Base-by-base conservation (phyloP, 2,797 vertebrate genomes). In the Telmatherina bonti region DNA sequence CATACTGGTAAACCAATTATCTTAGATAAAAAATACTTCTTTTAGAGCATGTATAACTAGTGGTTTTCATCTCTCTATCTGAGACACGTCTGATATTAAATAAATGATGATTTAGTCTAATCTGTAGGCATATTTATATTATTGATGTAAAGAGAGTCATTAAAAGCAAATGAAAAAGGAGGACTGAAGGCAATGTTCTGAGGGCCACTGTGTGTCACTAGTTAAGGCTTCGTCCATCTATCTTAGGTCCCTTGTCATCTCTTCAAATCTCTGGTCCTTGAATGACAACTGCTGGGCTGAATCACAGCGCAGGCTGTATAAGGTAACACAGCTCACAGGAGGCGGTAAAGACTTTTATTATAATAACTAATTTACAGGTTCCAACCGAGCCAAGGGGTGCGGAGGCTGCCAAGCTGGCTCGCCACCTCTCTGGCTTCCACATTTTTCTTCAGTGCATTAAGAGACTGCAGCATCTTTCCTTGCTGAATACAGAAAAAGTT, bases 291-390 rank as follows among this genome's bases (percentile, higher is more conserved):
- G 30, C 67, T 65, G 64, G 56, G 70, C 84, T 89, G 85, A 86
- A 79, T 81, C 82, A 81, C 47, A 63, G 72, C 74, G 71, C 70
- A 68, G 76, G 33, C 59, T 83, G 82, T 83, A 72, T 88, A 85
- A 72, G 86, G 81, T 89, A 89, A 85, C 75, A 85, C 70, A 79
- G 80, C 76, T 82, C 69, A 86, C 83, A 80, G 79, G 78, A 73
- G 79, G 90, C 84, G 62, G 82, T 88, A 87, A 89, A 90, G 79
- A 83, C 85, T 91, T 91, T 87, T 85, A 91, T 91, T 88, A 89
- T 88, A 90, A 88, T 86, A 90, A 90, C 85, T 91, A 82, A 92
- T 93, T 93, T 87, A 89, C 71, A 78, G 70, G 84, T 83, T 85
- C 60, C 38, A 58, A 70, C 77, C 41, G 84, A 82, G 89, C 88